Percentiles rank a stretch among this genome's conserved stretches.
Conservation (phyloP, 2,888 invertebrate species). For the Diachrysia chrysitis region DNA sequence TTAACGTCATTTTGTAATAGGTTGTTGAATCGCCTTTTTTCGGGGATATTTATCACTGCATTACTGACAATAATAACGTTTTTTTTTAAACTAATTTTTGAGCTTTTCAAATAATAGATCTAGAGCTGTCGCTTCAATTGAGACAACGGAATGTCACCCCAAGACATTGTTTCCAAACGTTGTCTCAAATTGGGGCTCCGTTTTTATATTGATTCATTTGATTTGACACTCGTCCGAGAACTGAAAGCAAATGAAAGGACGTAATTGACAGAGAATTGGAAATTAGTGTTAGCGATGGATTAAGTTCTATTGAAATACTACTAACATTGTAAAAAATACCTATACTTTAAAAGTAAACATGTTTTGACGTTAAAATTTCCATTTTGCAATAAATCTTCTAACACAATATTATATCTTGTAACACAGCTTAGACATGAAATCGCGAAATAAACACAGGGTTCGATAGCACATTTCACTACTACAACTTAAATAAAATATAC, state of each 20-base stretch:
- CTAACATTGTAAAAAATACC: too few relatives aligned
- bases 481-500: too few relatives aligned
- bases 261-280: constrained; percentile 21
- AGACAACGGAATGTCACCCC: constrained; percentile 29
- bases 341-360: too few relatives aligned
- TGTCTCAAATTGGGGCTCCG: constrained; percentile 41
- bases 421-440: too few relatives aligned
- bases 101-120: constrained; percentile 23
- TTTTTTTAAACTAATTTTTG: constrained; percentile 1
- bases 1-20: neutral
- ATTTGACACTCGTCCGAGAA: constrained; percentile 19
- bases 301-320: too few relatives aligned
- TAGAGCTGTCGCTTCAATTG: constrained; percentile 20
- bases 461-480: too few relatives aligned
- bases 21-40: too few relatives aligned
- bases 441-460: too few relatives aligned
- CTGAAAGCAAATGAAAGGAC: constrained; percentile 12
- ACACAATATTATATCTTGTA: too few relatives aligned
- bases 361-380: too few relatives aligned
- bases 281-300: neutral
- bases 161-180: constrained; percentile 41
- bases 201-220: constrained; percentile 41
- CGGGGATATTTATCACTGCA: too few relatives aligned
- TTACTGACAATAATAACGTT: neutral
- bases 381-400: too few relatives aligned